These are phyloP conservation scores for Drosophila ercepeae DNA, from an alignment of 1,140 invertebrate genomes.

Conservation along the genomic window DNA sequence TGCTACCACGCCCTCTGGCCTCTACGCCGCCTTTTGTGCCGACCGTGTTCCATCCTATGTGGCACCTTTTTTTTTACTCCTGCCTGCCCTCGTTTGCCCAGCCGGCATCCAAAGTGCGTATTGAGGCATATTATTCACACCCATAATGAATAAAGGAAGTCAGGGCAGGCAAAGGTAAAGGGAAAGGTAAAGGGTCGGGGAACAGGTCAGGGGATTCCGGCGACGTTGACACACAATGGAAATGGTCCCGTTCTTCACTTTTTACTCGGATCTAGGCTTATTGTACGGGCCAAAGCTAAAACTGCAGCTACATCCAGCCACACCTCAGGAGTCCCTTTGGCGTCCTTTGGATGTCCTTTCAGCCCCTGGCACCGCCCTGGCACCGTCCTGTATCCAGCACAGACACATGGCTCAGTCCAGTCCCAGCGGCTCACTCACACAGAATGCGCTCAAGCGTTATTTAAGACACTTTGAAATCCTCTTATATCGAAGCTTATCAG, in stretches of 20 bases:
- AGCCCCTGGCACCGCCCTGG: not conserved
- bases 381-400: not conserved
- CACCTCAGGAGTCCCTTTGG: not conserved
- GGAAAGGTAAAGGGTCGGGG: not conserved
- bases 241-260: slow-evolving; percentile 4
- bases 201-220: slow-evolving; percentile 28
- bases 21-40: no score
- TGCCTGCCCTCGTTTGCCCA: slow-evolving; percentile 1
- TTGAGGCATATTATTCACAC: slow-evolving; percentile 64
- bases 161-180: not conserved
- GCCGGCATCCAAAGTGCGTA: slow-evolving; percentile 31
- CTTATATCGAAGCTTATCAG: slow-evolving; percentile 69
- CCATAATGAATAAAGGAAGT: slow-evolving; percentile 64
- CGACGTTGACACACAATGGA: slow-evolving; percentile 58
- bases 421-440: slow-evolving; percentile 58
- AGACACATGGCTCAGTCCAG: slow-evolving; percentile 22
- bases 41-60: not conserved
- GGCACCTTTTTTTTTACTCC: slow-evolving; percentile 5
- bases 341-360: not conserved
- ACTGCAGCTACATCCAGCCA: slow-evolving; percentile 31
- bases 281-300: slow-evolving; percentile 37
- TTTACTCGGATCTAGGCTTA: slow-evolving; percentile 26
- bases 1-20: not conserved
- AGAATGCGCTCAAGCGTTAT: slow-evolving; percentile 70
- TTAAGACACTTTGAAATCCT: slow-evolving; percentile 72